These are phyloP conservation scores for Novumbra hubbsi DNA, from an alignment of 2,797 vertebrate genomes.

Conservation along the genomic window DNA sequence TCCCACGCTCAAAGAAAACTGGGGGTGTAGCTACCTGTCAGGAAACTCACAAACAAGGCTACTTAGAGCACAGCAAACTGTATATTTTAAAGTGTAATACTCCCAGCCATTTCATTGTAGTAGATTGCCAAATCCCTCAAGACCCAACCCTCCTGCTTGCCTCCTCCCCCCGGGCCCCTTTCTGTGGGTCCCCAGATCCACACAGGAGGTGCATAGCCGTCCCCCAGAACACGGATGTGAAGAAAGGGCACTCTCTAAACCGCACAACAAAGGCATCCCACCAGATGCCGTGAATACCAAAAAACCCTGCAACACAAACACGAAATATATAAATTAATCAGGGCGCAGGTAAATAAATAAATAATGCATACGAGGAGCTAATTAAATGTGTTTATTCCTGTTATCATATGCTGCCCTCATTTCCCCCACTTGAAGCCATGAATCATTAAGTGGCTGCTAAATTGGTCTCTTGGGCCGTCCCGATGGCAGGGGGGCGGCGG, in stretches of 20 bases:
- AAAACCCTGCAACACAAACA: conserved; percentile 66
- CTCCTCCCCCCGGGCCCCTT: conserved; percentile 38
- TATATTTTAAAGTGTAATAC: conserved; percentile 79
- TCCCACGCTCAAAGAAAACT: conserved; percentile 73
- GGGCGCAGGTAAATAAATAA: conserved; percentile 81
- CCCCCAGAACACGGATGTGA: conserved; percentile 43
- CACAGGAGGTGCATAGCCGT: conserved; percentile 52
- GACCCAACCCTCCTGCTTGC: conserved; percentile 43
- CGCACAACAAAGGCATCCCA: conserved; percentile 75
- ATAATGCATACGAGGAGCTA: conserved; percentile 86
- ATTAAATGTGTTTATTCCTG: conserved; percentile 97
- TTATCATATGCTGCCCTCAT: conserved; percentile 91
- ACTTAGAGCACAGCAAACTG: conserved; percentile 68
- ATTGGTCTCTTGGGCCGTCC: conserved; percentile 90
- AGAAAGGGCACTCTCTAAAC: conserved; percentile 47
- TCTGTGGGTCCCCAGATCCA: conserved; percentile 61
- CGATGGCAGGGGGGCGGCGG: conserved; percentile 81
- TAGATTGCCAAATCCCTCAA: conserved; percentile 65
- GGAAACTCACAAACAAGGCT: conserved; percentile 77
- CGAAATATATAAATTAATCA: conserved; percentile 81
- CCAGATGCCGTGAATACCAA: conserved; percentile 80
- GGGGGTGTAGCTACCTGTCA: conserved; percentile 78
- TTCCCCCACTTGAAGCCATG: conserved; percentile 91
- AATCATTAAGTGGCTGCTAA: conserved; percentile 96
- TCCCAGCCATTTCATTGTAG: conserved; percentile 60